These are phyloP conservation scores for Glaucidium brasilianum DNA, from an alignment of 2,113 vertebrate genomes.

Conservation along the genomic window DNA sequence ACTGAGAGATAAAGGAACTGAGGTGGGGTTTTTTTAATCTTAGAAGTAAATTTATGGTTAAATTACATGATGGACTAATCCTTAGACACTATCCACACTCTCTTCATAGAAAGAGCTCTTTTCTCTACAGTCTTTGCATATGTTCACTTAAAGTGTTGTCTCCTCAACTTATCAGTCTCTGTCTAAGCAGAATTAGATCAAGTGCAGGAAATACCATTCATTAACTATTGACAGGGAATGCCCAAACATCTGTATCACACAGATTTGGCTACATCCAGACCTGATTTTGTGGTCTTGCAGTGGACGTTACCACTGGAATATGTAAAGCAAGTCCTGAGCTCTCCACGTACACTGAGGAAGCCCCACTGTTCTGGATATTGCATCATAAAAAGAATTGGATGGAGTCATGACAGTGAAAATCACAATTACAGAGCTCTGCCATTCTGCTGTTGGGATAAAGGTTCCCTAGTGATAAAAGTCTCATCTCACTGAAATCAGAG, in stretches of 20 bases:
- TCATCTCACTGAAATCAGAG: not conserved
- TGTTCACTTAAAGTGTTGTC: not conserved
- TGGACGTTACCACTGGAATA: not conserved
- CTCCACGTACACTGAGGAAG: not conserved
- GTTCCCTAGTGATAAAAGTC: not conserved
- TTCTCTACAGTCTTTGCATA: not conserved
- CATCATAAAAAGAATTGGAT: not conserved
- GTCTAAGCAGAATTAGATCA: not conserved
- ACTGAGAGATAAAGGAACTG: conserved; percentile 33
- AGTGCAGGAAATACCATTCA: not conserved
- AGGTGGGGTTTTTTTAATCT: conserved; percentile 12
- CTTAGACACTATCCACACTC: not conserved
- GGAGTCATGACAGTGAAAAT: not conserved
- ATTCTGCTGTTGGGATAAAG: not conserved
- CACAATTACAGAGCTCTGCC: not conserved
- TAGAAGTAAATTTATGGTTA: conserved; percentile 17
- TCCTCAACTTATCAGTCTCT: not conserved
- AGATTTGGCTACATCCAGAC: not conserved
- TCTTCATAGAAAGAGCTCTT: not conserved
- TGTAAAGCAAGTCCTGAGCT: not conserved
- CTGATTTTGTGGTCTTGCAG: not conserved
- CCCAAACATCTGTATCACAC: not conserved
- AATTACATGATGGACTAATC: conserved; percentile 35
- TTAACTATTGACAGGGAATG: not conserved
- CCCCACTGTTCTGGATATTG: not conserved